Conservation (phyloP, 2,888 invertebrate genomes). For the Zootermopsis nevadensis region DNA sequence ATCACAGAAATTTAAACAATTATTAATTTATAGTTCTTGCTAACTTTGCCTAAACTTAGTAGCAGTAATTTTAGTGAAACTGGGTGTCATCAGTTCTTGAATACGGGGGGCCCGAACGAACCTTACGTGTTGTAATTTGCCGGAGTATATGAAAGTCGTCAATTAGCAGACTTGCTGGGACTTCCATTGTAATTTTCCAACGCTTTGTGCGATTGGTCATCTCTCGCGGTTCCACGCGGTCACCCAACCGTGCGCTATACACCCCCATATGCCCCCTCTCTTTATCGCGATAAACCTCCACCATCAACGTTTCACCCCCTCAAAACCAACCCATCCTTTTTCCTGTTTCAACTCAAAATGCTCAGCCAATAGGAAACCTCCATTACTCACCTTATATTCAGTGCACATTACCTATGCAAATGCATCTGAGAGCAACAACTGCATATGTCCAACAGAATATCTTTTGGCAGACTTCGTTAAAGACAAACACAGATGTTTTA, state of each 20-base stretch:
- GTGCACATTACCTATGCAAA: background rate
- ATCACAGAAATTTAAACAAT: too few relatives aligned
- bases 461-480: background rate
- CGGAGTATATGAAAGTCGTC: background rate
- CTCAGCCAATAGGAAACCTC: slow-evolving; percentile 35
- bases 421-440: background rate
- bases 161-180: background rate
- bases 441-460: background rate
- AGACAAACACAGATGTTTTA: too few relatives aligned
- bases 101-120: too few relatives aligned
- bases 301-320: slow-evolving; percentile 11
- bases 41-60: too few relatives aligned
- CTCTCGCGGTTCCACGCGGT: slow-evolving; percentile 10
- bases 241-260: slow-evolving; percentile 24
- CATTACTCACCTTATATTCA: slow-evolving; percentile 32
- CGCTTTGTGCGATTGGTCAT: background rate
- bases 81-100: background rate
- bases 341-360: slow-evolving; percentile 34
- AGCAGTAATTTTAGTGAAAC: too few relatives aligned
- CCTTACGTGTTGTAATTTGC: background rate
- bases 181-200: slow-evolving; percentile 16
- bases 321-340: slow-evolving; percentile 31
- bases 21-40: too few relatives aligned
- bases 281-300: slow-evolving; percentile 34
- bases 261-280: background rate